Conservation (phyloP, 2,113 vertebrate species). For the Vicugna pacos region DNA sequence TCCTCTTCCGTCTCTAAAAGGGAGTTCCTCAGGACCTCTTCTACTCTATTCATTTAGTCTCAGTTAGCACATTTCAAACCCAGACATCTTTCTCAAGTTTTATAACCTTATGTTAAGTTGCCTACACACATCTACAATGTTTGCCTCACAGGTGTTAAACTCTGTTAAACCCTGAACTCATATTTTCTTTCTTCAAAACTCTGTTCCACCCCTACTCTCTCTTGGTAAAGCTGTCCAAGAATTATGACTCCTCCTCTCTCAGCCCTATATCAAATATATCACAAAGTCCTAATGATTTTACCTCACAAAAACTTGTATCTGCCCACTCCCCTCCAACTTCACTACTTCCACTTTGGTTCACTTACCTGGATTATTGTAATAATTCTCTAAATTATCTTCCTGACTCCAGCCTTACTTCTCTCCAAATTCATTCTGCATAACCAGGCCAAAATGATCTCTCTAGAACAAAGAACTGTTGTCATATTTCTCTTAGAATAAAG, state of each 20-base stretch:
- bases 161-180: not conserved
- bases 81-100: not conserved
- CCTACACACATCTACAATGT: not conserved
- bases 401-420: not conserved
- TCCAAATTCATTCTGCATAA: not conserved
- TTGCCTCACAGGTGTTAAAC: not conserved
- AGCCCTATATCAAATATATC: not conserved
- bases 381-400: not conserved
- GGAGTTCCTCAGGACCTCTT: not conserved
- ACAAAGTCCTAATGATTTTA: not conserved
- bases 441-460: not conserved
- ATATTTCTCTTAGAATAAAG: not conserved
- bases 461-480: not conserved
- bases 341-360: not conserved
- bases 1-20: not conserved
- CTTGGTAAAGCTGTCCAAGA: not conserved
- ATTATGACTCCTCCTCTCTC: not conserved
- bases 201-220: not conserved
- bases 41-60: not conserved
- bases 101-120: not conserved
- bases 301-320: not conserved
- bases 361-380: not conserved
- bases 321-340: not conserved
- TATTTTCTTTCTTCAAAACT: conserved; percentile 18
- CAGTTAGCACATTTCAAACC: not conserved